Evolutionary conservation across 2,113 vertebrate species (phyloP), one percentile per base, ranked within the genome.

Genomic region (Caretta caretta): DNA sequence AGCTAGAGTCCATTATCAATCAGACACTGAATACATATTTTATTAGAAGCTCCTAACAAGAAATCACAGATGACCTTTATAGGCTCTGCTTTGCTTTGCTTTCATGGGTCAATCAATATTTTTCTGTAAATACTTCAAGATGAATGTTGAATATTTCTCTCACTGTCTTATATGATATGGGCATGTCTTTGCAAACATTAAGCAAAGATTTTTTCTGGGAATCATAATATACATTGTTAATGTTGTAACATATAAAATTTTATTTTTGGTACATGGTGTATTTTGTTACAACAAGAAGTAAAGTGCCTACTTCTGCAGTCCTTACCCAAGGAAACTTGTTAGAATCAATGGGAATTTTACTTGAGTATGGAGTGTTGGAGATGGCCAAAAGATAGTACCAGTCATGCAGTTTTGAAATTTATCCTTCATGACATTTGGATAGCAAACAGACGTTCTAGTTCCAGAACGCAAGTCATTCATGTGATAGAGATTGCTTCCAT

Each of bases 351-450:
- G 35, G 80, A 38, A 51, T 88, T 94, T 91, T 86, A 3, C 14
- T 38, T 48, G 0, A 1, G 1, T 94, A 6, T 83, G 69, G 84
- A 56, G 51, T 5, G 1, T 42, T 93, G 13, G 42, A 51, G 91
- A 49, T 72, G 84, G 38, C 35, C 16, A 27, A 48, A 84, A 56
- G 62, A 88, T 89, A 38, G 65, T 69, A 69, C 35, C 13, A 80
- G 42, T 76, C 6, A 42, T 56, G n/a, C 20, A 12, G 11, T 91
- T 90, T 84, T 90, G 53, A 90, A 57, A 72, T 50, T 85, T 93
- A 83, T 65, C 96, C 65, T 92, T 97, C 8, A 9, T 89, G 85
- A 79, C 20, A 59, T 56, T 93, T 80, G 84, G 87, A 79, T 95
- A 35, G 46, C 22, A 57, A 94, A 78, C 57, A 92, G 27, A 62